Base-by-base conservation (phyloP, 2,113 vertebrate species). In the Periophthalmodon schlosseri region DNA sequence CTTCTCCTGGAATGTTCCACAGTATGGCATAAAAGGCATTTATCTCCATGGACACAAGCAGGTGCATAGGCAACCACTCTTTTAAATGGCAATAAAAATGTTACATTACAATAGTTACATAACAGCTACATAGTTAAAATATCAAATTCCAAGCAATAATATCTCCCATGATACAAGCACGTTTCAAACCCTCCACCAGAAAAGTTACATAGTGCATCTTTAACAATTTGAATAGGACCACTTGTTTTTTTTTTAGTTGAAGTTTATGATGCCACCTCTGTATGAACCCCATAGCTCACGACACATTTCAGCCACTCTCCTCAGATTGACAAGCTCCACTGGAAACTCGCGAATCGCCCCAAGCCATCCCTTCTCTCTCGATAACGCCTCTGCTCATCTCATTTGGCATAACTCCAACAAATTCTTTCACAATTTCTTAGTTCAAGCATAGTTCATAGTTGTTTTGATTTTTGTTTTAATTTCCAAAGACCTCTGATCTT, bases 281-380 rank as follows among this genome's bases (percentile, higher is more conserved):
- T 46, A 67, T 76, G 70, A 69, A 60, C 72, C 68, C 47, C 58
- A 44, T 10, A 44, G 39, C 36, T 39, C 36, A 39, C 36, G 61
- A 56, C 47, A 56, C 28, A 21, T 77, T 21, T 12, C 24, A 15
- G 47, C 56, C 39, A 61, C 21, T 56, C 60, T 11, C 4, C 12
- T 49, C 58, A 77, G 69, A 58, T 49, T 82, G 80, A 77, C 68
- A 60, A 60, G 56, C 70, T 74, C 50, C 10, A 75, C n/a, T 67
- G 10, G 2, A 79, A 70, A 65, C 52, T 16, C 46, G 56, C 76
- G 44, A 68, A 64, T 49, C 61, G 69, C 73, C 70, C n/a, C 12
- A 12, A 79, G 68, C 49, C 34, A 70, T 77, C 52, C 57, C 49
- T 64, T 70, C 58, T 56, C 68, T 57, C 63, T 60, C 70, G 46